phyloP scores from a whole-genome alignment of 2,113 vertebrate species.

The Petrocephalus microphthalmus region DNA sequence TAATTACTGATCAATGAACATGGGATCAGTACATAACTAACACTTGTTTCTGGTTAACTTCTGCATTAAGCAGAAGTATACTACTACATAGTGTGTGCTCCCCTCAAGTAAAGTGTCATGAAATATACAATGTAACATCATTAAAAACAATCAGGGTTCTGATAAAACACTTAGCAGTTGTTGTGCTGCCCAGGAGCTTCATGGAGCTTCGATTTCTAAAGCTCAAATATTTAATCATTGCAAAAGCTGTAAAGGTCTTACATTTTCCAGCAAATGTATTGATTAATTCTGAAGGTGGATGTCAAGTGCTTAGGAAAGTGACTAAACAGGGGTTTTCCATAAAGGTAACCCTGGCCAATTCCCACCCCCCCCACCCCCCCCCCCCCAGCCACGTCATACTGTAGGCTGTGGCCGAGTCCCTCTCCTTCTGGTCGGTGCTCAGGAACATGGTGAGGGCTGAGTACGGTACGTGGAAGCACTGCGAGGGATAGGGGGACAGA shows the following conservation, averaged over 20 bases:
- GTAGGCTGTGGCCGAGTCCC: slow-evolving; percentile 91
- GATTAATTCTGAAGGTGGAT: background rate
- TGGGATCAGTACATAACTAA: background rate
- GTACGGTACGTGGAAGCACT: slow-evolving; percentile 94
- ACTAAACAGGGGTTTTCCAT: background rate
- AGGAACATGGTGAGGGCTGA: slow-evolving; percentile 95
- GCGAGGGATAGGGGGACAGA: slow-evolving; percentile 25
- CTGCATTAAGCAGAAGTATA: background rate
- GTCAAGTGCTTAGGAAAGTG: background rate
- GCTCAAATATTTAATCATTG: background rate
- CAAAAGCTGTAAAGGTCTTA: background rate
- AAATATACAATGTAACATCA: background rate
- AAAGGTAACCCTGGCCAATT: background rate
- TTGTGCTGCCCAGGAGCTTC: background rate
- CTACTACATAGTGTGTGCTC: background rate
- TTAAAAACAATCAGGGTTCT: background rate
- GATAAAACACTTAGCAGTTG: background rate
- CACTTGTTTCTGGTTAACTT: background rate
- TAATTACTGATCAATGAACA: background rate
- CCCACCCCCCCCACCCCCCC: background rate
- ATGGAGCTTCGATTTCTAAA: background rate
- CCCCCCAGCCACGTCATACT: slow-evolving; percentile 55
- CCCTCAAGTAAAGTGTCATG: too few relatives aligned
- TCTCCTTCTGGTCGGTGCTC: slow-evolving; percentile 77
- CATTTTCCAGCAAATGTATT: background rate